phyloP scores from a whole-genome alignment of 2,797 vertebrate species.

The Ptychadena robeensis region DNA sequence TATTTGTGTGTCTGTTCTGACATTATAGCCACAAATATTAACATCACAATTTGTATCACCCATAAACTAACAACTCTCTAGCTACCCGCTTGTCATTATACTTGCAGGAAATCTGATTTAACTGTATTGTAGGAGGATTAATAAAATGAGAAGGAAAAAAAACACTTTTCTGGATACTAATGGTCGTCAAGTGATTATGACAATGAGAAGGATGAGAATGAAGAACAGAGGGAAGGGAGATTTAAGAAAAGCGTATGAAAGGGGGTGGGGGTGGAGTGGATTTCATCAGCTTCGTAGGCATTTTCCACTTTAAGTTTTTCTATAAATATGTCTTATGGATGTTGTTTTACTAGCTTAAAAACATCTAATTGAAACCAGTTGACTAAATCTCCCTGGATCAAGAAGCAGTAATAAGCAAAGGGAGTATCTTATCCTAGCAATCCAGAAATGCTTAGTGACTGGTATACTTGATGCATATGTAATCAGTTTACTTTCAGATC shows the following conservation, averaged over 20 bases:
- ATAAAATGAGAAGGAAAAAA: conserved; percentile 66
- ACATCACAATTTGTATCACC: conserved; percentile 73
- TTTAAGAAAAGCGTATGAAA: conserved; percentile 31
- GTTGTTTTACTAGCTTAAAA: conserved; percentile 78
- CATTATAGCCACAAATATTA: conserved; percentile 67
- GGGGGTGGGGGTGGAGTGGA: conserved; percentile 58
- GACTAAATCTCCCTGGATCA: conserved; percentile 80
- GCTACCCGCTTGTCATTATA: conserved; percentile 71
- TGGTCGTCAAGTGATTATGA: conserved; percentile 67
- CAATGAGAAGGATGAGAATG: conserved; percentile 30
- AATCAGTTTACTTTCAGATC: conserved; percentile 70
- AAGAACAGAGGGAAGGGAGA: conserved; percentile 43
- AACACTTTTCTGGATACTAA: conserved; percentile 69
- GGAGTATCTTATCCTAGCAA: conserved; percentile 77
- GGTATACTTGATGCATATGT: conserved; percentile 66
- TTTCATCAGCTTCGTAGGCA: conserved; percentile 69
- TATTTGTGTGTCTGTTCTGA: conserved; percentile 71
- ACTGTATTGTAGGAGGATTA: conserved; percentile 72
- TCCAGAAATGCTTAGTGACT: conserved; percentile 71
- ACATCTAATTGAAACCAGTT: conserved; percentile 82
- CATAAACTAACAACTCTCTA: conserved; percentile 67
- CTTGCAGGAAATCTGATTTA: conserved; percentile 70
- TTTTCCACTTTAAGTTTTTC: conserved; percentile 76
- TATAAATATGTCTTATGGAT: conserved; percentile 77
- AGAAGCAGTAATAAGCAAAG: conserved; percentile 74